Conservation (phyloP, 2,888 invertebrate species). For the Cheiracanthium punctorium region DNA sequence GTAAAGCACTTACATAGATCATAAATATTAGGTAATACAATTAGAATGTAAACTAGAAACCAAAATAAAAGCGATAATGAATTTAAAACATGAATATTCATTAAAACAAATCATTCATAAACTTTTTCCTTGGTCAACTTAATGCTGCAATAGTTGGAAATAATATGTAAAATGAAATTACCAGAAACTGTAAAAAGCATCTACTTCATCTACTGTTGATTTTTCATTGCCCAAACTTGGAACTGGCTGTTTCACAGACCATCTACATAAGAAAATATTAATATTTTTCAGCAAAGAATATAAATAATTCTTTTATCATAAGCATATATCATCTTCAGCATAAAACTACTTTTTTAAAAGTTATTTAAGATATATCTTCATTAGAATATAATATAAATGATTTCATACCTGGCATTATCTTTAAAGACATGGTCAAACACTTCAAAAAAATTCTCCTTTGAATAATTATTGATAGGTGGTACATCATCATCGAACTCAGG, state of each 20-base stretch:
- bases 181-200: conserved; percentile 98
- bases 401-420: conserved; percentile 78
- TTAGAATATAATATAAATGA: not conserved
- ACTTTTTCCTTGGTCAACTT: too few species aligned
- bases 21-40: too few species aligned
- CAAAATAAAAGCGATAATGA: too few species aligned
- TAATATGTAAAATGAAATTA: conserved; percentile 77
- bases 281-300: too few species aligned
- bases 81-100: too few species aligned
- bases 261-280: conserved; percentile 79
- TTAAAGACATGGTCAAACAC: conserved; percentile 78
- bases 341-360: not conserved
- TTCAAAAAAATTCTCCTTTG: conserved; percentile 87
- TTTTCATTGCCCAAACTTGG: conserved; percentile 88
- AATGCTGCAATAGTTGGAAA: too few species aligned
- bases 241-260: conserved; percentile 92
- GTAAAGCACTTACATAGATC: too few species aligned
- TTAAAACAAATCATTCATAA: too few species aligned
- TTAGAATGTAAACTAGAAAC: too few species aligned
- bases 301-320: too few species aligned
- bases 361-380: too few species aligned
- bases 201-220: conserved; percentile 88
- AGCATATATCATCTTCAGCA: not conserved
- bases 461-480: conserved; percentile 83
- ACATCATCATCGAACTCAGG: conserved; percentile 92